Evolutionary conservation across 2,888 invertebrate species (phyloP), one percentile per base, ranked within the genome.

Genomic region (Pristionchus fissidentatus): DNA sequence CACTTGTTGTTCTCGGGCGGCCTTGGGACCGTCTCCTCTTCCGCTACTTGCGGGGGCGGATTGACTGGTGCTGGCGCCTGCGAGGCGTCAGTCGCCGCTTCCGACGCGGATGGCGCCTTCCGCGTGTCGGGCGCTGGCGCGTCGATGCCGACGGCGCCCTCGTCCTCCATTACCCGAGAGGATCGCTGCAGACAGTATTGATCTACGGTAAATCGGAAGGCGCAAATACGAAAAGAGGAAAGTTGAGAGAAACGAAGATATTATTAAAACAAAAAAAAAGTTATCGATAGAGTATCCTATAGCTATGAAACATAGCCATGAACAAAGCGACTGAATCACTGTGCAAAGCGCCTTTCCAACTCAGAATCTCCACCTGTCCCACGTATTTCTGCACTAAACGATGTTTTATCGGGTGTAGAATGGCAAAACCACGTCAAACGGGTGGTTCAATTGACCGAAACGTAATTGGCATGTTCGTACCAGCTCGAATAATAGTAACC

Each of bases 91-190:
- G 70, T 38, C 70, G 70, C 70, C 8, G 38, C n/a, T 0, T 38
- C 22, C 38, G 70, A 32, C 35, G 32, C 60, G 1, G 62, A 1
- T 38, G 62, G 35, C 35, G 35, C 70, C n/a, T 38, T 22, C 41
- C 41, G 41, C 41, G 70, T 41, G 70, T 38, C 38, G 41, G 41
- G 43, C 43, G 70, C 22, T 22, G 55, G 70, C 70, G 70, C 70
- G 41, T 41, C 70, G 26, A 70, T 41, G n/a, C 22, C 41, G 41
- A 66, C 62, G 62, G 43, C 70, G 70, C 38, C 70, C 41, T 70
- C 70, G 70, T 70, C 70, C 70, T 70, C 70, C 70, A 70, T 70
- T 70, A 70, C 70, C 70, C 70, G 70, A 35, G n/a, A n/a, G 41
- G 70, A 38, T 70, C 26, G 26, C 70, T 70, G 70, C 70, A 52